Evolutionary conservation across 2,113 vertebrate species (phyloP), one percentile per base, ranked within the genome.

Genomic region (Gallinago jamesoni): DNA sequence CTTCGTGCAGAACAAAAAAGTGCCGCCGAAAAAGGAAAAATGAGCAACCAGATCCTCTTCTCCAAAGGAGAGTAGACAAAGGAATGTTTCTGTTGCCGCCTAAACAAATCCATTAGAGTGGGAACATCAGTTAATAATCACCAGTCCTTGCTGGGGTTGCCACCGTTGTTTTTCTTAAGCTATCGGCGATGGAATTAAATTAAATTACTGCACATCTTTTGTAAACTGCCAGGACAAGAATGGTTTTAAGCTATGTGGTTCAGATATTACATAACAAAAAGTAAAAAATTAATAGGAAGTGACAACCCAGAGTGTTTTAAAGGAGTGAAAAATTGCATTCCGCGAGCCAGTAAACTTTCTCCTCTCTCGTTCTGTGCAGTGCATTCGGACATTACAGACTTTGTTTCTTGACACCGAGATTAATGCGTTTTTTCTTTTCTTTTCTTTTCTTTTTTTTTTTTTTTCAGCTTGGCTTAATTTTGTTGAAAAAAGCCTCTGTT

Each of bases 111-210:
- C 63, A 10, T 72, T 60, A 9, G 30, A 77, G 41, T 76, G 50
- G 87, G 87, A 89, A 91, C 91, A 94, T 93, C 87, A 52, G 91
- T 92, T 96, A 96, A 93, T 91, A 84, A 95, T 92, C 96, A 87
- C 81, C 84, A 91, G 86, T 27, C 81, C 77, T 85, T 52, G 18
- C 70, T 55, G 52, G 66, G 84, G 70, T 60, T 13, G 9, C 59
- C 47, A 37, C 83, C 0, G 1, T 53, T 93, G 89, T 69, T 94
- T 94, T 84, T 77, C 80, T 87, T 57, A 60, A 84, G 37, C n/a
- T 50, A 57, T 91, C 53, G 74, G 78, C 91, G 91, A 57, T 50
- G 20, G 30, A 94, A 84, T 89, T 53, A 86, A 86, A 86, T 84
- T 47, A 59, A 90, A 72, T 80, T 72, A 56, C 74, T 62, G 25